These are phyloP conservation scores for Agrochola lychnidis DNA, from an alignment of 2,888 invertebrate species.

Conservation along the genomic window DNA sequence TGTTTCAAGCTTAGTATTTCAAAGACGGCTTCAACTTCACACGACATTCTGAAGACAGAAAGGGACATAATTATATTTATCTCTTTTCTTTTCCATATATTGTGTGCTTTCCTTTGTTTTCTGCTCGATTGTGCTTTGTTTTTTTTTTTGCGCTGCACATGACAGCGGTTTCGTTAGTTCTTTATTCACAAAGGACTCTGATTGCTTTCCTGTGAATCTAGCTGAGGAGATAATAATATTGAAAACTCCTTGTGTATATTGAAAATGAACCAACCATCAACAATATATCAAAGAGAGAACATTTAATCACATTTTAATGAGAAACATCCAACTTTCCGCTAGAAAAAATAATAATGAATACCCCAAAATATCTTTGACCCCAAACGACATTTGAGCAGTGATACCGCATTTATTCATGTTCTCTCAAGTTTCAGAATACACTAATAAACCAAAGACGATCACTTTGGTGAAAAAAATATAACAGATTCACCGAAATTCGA, in stretches of 20 bases:
- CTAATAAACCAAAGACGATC: not conserved
- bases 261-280: not conserved
- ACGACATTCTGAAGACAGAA: not conserved
- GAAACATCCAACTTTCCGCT: not conserved
- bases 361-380: not conserved
- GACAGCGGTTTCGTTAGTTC: conserved; percentile 28
- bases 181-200: conserved; percentile 5
- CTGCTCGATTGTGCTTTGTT: conserved; percentile 9
- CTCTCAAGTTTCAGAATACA: not conserved
- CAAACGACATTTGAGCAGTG: not conserved
- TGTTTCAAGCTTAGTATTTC: conserved; percentile 18
- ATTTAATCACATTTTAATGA: not conserved
- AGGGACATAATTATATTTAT: not conserved
- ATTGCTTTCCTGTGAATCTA: conserved; percentile 6
- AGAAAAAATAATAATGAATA: not conserved
- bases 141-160: conserved; percentile 25
- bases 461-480: not conserved
- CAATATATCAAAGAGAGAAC: not conserved
- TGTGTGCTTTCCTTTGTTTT: conserved; percentile 21
- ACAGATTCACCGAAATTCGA: conserved; percentile 9
- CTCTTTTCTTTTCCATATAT: not conserved
- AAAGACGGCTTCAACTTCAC: conserved; percentile 21
- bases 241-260: not conserved
- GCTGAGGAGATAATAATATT: not conserved
- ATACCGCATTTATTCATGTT: not conserved